A percentile compares a stretch with the other conserved stretches of the same genome.
Conservation (phyloP, 2,797 vertebrate genomes). For the Xenopus petersii region DNA sequence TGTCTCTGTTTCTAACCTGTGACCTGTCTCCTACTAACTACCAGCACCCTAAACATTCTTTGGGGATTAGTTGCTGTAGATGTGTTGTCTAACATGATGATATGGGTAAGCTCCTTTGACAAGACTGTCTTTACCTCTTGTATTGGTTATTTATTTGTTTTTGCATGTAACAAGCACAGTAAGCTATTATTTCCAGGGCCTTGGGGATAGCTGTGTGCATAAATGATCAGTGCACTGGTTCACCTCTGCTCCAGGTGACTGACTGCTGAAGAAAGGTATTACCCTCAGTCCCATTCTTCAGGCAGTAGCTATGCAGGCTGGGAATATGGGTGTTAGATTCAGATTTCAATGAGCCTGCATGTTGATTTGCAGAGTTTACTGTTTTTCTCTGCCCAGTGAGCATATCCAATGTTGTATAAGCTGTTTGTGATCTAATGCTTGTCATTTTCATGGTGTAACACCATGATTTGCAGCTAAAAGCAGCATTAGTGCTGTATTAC, state of each 20-base stretch:
- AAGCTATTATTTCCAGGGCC: slow-evolving; percentile 48
- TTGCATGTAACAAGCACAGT: no score
- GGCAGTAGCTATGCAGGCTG: slow-evolving; percentile 3
- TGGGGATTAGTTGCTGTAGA: no score
- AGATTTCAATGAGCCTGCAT: neutral
- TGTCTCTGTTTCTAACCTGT: no score
- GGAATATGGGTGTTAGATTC: slow-evolving; percentile 19
- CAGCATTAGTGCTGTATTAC: slow-evolving; percentile 37
- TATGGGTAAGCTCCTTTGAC: no score
- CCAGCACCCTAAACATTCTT: no score
- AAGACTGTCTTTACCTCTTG: no score
- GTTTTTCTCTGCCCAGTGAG: slow-evolving; percentile 18
- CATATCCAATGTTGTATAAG: slow-evolving; percentile 28
- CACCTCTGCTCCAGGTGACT: slow-evolving; percentile 62
- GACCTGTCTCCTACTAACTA: no score
- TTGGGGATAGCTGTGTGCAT: slow-evolving; percentile 40
- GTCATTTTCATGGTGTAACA: slow-evolving; percentile 28
- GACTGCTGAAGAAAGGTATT: slow-evolving; percentile 60
- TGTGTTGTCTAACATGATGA: no score
- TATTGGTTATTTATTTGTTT: no score
- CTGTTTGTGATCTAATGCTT: slow-evolving; percentile 32
- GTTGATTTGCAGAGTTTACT: slow-evolving; percentile 25
- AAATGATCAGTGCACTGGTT: slow-evolving; percentile 53
- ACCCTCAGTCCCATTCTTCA: neutral
- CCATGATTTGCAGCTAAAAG: slow-evolving; percentile 26